Conservation (phyloP, 2,888 invertebrate species). For the Sturmia bella region DNA sequence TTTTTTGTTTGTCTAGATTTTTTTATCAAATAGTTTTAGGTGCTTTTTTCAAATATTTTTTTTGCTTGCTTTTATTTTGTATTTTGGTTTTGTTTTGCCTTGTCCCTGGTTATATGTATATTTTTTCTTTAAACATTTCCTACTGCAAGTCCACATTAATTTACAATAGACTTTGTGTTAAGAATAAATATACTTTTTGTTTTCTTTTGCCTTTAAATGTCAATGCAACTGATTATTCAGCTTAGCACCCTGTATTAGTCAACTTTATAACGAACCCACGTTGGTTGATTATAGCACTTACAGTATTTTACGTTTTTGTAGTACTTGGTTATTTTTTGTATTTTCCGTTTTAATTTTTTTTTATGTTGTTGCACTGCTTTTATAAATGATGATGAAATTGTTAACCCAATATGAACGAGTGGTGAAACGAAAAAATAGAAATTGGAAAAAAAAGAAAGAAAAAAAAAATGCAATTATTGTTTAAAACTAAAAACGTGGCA, state of each 20-base stretch:
- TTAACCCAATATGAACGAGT: constrained; percentile 67
- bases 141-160: no score
- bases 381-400: constrained; percentile 66
- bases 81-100: no score
- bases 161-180: no score
- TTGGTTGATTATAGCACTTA: constrained; percentile 67
- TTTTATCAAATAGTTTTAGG: no score
- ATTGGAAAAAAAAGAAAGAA: constrained; percentile 24
- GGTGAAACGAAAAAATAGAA: constrained; percentile 31
- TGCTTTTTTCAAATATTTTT: no score
- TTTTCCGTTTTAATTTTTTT: constrained; percentile 18
- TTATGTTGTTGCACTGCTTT: constrained; percentile 42
- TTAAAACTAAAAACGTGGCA: constrained; percentile 65
- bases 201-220: background rate
- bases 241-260: constrained; percentile 50
- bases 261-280: constrained; percentile 60
- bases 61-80: no score
- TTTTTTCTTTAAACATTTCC: no score
- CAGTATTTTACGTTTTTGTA: constrained; percentile 57
- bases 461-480: constrained; percentile 42
- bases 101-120: no score
- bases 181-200: background rate
- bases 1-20: no score
- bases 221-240: background rate
- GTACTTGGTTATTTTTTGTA: constrained; percentile 53